Evolutionary conservation across 1,140 invertebrate species (phyloP), one percentile per base, ranked within the genome.

Genomic region (Delia radicum): DNA sequence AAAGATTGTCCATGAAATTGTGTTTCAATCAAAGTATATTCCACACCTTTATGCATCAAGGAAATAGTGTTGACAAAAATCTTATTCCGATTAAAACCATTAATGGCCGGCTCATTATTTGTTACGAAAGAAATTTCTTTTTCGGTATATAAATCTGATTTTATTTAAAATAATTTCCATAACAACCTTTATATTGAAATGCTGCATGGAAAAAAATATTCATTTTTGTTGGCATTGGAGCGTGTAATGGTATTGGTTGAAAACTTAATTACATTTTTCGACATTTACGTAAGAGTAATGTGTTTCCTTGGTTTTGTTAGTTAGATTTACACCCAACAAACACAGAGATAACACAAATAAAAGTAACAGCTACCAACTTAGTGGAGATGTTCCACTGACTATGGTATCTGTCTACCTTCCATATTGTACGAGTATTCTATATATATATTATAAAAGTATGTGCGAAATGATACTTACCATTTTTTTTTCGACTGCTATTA

Each of bases 241-340:
- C 73, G 73, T 74, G 73, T 74, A 74, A 74, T 74, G 48, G 61
- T 74, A 55, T 74, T 62, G 55, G 73, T 37, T 63, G 73, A 74
- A 62, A 74, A 74, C 73, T 74, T 74, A 74, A 74, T 74, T 74
- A 74, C 73, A 74, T 74, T 74, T 74, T 74, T 74, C 73, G 61
- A 61, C 73, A 74, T 74, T 74, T 62, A 15, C 73, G 73, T 28
- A 74, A 74, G 73, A 74, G 61, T 74, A 74, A 74, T 74, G 73
- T 74, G 48, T 55, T 61, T 63, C 46, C 73, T 74, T 74, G 37
- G 71, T 69, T 69, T 69, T 69, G 29, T 69, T 69, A 69, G 65
- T 69, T 69, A 69, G 65, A 69, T 69, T 69, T 69, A 69, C 65
- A 69, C 65, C 29, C 29, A 69, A 24, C 29, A 69, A 55, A 55